A percentile compares a stretch with the other conserved stretches of the same genome.
phyloP scores from a whole-genome alignment of 2,888 invertebrate genomes.

The Sesia bembeciformis region DNA sequence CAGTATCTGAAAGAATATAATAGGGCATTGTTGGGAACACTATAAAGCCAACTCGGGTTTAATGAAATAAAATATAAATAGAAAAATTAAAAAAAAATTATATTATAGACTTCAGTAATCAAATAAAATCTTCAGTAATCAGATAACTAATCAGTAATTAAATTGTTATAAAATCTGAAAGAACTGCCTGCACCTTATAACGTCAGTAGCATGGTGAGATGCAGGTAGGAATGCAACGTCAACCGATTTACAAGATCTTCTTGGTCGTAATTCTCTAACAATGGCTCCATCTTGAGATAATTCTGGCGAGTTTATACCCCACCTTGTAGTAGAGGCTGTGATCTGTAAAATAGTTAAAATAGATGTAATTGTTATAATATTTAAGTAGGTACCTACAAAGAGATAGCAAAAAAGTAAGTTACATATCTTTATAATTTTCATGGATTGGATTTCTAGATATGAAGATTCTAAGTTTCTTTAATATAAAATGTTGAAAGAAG shows the following conservation, averaged over 20 bases:
- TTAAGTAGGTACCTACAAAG: too few species aligned
- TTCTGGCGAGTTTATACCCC: conserved; percentile 51
- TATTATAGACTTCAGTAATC: not conserved
- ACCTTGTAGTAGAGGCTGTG: conserved; percentile 48
- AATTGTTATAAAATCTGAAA: not conserved
- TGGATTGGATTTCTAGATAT: too few species aligned
- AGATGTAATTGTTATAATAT: too few species aligned
- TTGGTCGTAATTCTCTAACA: conserved; percentile 51
- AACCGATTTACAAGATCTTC: conserved; percentile 48
- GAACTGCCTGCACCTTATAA: conserved; percentile 38
- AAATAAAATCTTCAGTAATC: too few species aligned
- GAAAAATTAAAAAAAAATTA: not conserved
- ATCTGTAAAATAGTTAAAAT: conserved; percentile 25
- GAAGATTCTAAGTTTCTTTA: too few species aligned
- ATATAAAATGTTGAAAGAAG: too few species aligned
- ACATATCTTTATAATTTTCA: too few species aligned
- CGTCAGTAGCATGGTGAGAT: conserved; percentile 48
- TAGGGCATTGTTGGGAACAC: not conserved
- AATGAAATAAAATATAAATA: not conserved
- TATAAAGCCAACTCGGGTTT: not conserved
- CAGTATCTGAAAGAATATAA: conserved; percentile 41
- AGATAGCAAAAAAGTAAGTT: too few species aligned
- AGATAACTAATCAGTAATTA: too few species aligned
- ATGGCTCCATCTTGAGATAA: conserved; percentile 40
- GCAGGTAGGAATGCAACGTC: conserved; percentile 61